phyloP scores from a whole-genome alignment of 2,797 vertebrate species.

The Fistularia tabacaria region DNA sequence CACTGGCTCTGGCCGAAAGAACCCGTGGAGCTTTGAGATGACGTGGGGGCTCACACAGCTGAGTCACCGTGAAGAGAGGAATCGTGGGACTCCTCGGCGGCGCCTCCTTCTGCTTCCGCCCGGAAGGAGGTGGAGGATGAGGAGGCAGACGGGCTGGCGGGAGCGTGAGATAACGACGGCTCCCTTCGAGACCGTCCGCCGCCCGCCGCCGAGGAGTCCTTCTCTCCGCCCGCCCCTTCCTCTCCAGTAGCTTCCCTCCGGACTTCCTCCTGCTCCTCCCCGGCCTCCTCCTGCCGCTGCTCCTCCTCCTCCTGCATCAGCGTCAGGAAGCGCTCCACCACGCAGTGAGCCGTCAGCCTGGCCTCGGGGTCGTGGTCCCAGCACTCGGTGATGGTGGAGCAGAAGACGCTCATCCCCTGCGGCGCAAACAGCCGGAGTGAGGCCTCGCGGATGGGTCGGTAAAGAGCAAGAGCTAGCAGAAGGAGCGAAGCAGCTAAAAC shows the following conservation, averaged over 20 bases:
- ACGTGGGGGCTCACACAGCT: neutral
- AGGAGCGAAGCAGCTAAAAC: no score
- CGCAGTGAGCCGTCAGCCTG: constrained; percentile 86
- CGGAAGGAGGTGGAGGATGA: constrained; percentile 10
- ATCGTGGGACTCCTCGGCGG: no score
- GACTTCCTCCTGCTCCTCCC: neutral
- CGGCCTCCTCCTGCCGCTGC: no score
- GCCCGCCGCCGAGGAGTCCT: constrained; percentile 16
- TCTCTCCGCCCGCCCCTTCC: constrained; percentile 1
- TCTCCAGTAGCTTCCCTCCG: neutral
- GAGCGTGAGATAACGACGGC: neutral
- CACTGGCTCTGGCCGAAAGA: neutral
- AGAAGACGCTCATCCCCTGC: constrained; percentile 85
- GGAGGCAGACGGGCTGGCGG: constrained; percentile 8
- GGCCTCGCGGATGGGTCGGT: no score
- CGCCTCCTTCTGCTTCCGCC: neutral
- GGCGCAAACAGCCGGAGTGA: no score
- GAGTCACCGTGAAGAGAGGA: constrained; percentile 12
- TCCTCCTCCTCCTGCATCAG: constrained; percentile 69
- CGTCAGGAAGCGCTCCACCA: constrained; percentile 82
- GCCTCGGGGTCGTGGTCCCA: constrained; percentile 94
- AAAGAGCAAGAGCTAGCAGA: no score
- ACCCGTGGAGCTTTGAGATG: neutral
- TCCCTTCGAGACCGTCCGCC: neutral
- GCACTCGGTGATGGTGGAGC: constrained; percentile 85